Conservation (phyloP, 2,888 invertebrate genomes). For the Scaptomyza tumidula region DNA sequence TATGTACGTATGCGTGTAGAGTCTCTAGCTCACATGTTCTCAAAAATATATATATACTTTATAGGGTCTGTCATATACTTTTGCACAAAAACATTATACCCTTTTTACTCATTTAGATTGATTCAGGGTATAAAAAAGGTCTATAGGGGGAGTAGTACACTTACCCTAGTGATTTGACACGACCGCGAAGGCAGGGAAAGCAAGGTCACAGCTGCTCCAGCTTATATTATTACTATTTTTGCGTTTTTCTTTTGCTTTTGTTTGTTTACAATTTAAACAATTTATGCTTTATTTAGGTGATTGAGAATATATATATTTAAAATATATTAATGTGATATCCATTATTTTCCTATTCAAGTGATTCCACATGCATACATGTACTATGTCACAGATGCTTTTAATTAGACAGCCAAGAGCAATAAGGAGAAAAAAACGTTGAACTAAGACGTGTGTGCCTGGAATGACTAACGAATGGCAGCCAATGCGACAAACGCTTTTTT, state of each 20-base stretch:
- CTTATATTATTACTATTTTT: slow-evolving; percentile 48
- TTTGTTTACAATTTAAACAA: slow-evolving; percentile 49
- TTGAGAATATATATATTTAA: slow-evolving; percentile 16
- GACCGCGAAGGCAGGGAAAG: background rate
- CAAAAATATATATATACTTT: too few relatives aligned
- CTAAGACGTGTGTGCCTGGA: slow-evolving; percentile 32
- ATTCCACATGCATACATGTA: background rate
- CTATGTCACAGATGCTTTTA: slow-evolving; percentile 47
- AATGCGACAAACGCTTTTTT: slow-evolving; percentile 40
- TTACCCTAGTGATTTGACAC: slow-evolving; percentile 42
- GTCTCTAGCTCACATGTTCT: too few relatives aligned
- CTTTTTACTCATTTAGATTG: background rate
- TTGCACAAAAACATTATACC: background rate
- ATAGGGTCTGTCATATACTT: background rate
- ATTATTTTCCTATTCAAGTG: slow-evolving; percentile 5
- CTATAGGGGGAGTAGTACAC: slow-evolving; percentile 28
- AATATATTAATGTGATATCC: slow-evolving; percentile 4
- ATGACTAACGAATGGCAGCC: slow-evolving; percentile 50
- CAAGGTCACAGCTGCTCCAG: slow-evolving; percentile 23
- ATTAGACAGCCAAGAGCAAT: slow-evolving; percentile 41
- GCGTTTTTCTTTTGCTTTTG: slow-evolving; percentile 2
- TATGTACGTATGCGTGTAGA: background rate
- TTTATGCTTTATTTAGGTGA: slow-evolving; percentile 18
- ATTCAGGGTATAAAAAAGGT: slow-evolving; percentile 1
- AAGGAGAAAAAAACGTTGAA: background rate